Percentiles rank a stretch among this genome's conserved stretches.
Conservation (phyloP, 2,888 invertebrate genomes). For the Thymelicus acteon region DNA sequence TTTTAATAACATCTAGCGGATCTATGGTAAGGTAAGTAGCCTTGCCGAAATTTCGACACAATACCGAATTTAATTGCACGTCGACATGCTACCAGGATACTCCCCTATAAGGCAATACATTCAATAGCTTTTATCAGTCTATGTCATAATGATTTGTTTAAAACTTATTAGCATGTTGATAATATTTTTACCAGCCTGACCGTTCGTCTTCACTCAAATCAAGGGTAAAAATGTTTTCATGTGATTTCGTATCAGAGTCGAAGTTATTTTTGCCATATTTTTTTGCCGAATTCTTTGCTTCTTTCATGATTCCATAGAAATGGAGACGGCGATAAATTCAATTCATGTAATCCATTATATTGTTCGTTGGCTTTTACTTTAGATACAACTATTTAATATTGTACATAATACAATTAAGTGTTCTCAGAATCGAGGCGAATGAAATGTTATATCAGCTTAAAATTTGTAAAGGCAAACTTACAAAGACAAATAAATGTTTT, state of each 20-base stretch:
- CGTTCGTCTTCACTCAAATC: too few relatives aligned
- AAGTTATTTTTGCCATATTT: too few relatives aligned
- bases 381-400: too few relatives aligned
- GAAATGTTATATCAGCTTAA: neutral
- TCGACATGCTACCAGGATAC: constrained; percentile 56
- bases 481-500: neutral
- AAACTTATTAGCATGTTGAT: neutral
- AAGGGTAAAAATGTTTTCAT: too few relatives aligned
- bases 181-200: too few relatives aligned
- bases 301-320: too few relatives aligned
- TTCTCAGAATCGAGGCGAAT: neutral
- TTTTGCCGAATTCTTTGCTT: too few relatives aligned
- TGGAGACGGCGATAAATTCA: too few relatives aligned
- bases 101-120: constrained; percentile 7
- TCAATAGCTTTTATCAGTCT: constrained; percentile 12
- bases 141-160: neutral
- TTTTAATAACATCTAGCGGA: constrained; percentile 38
- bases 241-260: too few relatives aligned
- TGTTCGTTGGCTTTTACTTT: too few relatives aligned
- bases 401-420: too few relatives aligned
- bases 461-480: constrained; percentile 36
- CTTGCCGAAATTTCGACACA: constrained; percentile 51
- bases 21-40: constrained; percentile 39
- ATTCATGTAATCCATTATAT: too few relatives aligned
- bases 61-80: constrained; percentile 55